Conservation (phyloP, 2,888 invertebrate genomes). For the Dermolepida albohirtum region DNA sequence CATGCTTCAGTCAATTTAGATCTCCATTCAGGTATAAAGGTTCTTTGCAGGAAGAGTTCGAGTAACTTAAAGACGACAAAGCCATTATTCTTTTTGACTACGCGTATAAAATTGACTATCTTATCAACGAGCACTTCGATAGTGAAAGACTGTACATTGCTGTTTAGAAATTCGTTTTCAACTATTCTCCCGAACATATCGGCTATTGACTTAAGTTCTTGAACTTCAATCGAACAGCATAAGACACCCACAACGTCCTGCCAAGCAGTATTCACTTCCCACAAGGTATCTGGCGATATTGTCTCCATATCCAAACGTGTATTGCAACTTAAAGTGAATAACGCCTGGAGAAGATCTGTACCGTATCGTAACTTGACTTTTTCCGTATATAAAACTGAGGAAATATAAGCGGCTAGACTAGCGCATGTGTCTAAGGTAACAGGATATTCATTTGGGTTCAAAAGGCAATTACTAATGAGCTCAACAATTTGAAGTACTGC, state of each 20-base stretch:
- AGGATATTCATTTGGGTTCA: slow-evolving; percentile 53
- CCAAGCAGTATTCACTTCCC: slow-evolving; percentile 71
- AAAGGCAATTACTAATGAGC: slow-evolving; percentile 61
- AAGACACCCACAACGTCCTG: slow-evolving; percentile 67
- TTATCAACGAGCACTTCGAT: slow-evolving; percentile 47
- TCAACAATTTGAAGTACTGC: slow-evolving; percentile 63
- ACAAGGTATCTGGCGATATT: slow-evolving; percentile 67
- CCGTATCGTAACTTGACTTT: slow-evolving; percentile 62
- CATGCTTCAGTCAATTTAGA: slow-evolving; percentile 50
- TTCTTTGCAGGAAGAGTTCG: slow-evolving; percentile 52
- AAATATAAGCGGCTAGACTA: slow-evolving; percentile 68
- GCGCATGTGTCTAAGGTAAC: slow-evolving; percentile 66
- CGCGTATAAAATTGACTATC: slow-evolving; percentile 54
- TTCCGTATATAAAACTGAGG: slow-evolving; percentile 67
- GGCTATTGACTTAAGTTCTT: slow-evolving; percentile 56
- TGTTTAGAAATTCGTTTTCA: slow-evolving; percentile 56
- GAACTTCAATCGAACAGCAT: slow-evolving; percentile 45
- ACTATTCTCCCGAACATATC: slow-evolving; percentile 58
- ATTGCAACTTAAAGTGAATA: slow-evolving; percentile 66
- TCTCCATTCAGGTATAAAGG: slow-evolving; percentile 49
- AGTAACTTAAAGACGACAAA: slow-evolving; percentile 51
- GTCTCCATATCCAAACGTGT: slow-evolving; percentile 58
- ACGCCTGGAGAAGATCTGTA: slow-evolving; percentile 64
- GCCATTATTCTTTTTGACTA: slow-evolving; percentile 53
- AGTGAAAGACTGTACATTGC: slow-evolving; percentile 32